Conservation (phyloP, 2,797 vertebrate genomes). For the Labeo calbasu region DNA sequence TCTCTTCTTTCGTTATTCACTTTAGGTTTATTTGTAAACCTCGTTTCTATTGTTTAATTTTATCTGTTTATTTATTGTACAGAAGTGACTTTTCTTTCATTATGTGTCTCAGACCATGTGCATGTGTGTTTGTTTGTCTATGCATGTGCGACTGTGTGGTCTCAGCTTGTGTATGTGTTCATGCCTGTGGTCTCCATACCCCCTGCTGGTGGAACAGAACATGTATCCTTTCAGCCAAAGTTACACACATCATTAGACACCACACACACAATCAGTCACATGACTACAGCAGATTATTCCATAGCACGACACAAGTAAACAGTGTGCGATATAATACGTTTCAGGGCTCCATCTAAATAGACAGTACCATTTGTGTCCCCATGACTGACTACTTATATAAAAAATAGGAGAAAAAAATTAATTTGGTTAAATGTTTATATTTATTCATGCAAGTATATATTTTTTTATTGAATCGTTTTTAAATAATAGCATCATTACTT, state of each 20-base stretch:
- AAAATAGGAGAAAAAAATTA: no score
- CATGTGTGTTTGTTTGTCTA: slow-evolving; percentile 28
- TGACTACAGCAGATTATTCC: not conserved
- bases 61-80: not conserved
- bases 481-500: not conserved
- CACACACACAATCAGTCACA: slow-evolving; percentile 12
- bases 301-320: not conserved
- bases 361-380: no score
- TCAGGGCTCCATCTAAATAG: not conserved
- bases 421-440: no score
- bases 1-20: not conserved
- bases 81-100: slow-evolving; percentile 7
- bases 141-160: slow-evolving; percentile 29
- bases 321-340: no score
- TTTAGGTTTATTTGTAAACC: not conserved
- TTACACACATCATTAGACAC: slow-evolving; percentile 31
- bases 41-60: not conserved
- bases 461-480: no score
- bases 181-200: not conserved
- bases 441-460: no score
- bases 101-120: not conserved
- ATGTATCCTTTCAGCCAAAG: not conserved
- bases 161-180: slow-evolving; percentile 29
- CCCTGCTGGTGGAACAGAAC: slow-evolving; percentile 32
- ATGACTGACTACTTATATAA: no score